Conservation (phyloP, 2,797 vertebrate genomes). For the Chlorospingus semifuscus region DNA sequence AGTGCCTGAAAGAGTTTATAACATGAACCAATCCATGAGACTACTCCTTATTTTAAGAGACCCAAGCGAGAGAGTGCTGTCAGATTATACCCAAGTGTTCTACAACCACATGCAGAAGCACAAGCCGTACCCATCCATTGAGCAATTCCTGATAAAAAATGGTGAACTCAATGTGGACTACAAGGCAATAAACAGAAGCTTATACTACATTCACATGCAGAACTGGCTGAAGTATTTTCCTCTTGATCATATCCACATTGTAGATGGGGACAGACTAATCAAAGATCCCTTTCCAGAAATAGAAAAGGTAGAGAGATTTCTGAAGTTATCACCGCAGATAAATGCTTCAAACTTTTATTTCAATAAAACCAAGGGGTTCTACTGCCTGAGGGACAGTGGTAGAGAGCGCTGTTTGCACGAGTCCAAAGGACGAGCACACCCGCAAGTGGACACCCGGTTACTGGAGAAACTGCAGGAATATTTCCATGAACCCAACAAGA, state of each 20-base stretch:
- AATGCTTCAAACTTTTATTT: slow-evolving; percentile 96
- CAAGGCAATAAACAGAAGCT: slow-evolving; percentile 94
- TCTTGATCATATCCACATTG: slow-evolving; percentile 84
- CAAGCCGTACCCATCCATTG: slow-evolving; percentile 88
- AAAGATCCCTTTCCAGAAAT: slow-evolving; percentile 91
- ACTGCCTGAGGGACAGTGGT: slow-evolving; percentile 89
- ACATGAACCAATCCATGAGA: slow-evolving; percentile 84
- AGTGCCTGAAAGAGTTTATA: slow-evolving; percentile 87
- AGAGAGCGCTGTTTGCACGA: slow-evolving; percentile 92
- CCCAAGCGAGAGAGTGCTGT: slow-evolving; percentile 92
- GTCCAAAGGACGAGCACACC: slow-evolving; percentile 93
- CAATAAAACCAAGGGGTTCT: slow-evolving; percentile 96
- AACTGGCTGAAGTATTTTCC: slow-evolving; percentile 93
- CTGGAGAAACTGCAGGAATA: slow-evolving; percentile 88
- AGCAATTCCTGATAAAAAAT: slow-evolving; percentile 86
- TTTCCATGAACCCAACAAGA: slow-evolving; percentile 92
- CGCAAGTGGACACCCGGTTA: slow-evolving; percentile 82
- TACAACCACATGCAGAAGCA: slow-evolving; percentile 94
- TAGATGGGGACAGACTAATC: slow-evolving; percentile 92
- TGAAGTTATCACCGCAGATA: slow-evolving; percentile 88
- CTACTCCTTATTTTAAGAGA: slow-evolving; percentile 95
- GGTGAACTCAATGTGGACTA: slow-evolving; percentile 89
- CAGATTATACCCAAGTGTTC: slow-evolving; percentile 97
- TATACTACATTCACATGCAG: slow-evolving; percentile 91
- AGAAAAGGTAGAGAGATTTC: slow-evolving; percentile 89